Evolutionary conservation across 2,113 vertebrate genomes (phyloP).

Genomic region (Oreochromis niloticus): DNA sequence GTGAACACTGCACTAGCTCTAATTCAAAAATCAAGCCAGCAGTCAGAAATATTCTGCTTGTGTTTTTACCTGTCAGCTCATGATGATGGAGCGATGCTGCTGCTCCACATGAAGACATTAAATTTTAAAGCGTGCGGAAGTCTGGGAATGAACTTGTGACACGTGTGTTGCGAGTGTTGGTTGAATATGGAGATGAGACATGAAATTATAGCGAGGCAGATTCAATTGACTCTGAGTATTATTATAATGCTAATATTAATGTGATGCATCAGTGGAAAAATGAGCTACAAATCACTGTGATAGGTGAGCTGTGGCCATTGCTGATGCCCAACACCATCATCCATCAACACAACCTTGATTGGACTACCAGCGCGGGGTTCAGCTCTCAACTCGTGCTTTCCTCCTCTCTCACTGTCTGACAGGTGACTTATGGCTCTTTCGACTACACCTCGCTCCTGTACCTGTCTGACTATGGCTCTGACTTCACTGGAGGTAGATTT

Average conservation of each 20-base stretch:
- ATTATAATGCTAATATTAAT: not conserved
- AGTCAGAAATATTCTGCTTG: not conserved
- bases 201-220: not conserved
- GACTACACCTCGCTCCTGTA: constrained; percentile 95
- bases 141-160: not conserved
- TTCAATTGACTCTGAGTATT: not conserved
- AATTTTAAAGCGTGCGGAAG: fast-evolving
- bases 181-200: not conserved
- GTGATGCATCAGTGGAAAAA: not conserved
- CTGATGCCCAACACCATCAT: not conserved
- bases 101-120: fast-evolving
- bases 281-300: not conserved
- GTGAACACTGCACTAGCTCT: not conserved
- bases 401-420: not conserved
- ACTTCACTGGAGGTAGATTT: constrained; percentile 89
- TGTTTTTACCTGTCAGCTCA: not conserved
- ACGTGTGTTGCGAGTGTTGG: not conserved
- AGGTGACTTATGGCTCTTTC: constrained; percentile 95
- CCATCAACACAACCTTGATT: not conserved
- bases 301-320: not conserved
- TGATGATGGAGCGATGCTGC: not conserved
- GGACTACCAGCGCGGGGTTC: not conserved
- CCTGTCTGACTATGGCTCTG: constrained; percentile 85
- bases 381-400: not conserved
- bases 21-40: not conserved